These are phyloP conservation scores for Drosophila pallidifrons DNA, from an alignment of 1,140 invertebrate genomes.

Conservation along the genomic window DNA sequence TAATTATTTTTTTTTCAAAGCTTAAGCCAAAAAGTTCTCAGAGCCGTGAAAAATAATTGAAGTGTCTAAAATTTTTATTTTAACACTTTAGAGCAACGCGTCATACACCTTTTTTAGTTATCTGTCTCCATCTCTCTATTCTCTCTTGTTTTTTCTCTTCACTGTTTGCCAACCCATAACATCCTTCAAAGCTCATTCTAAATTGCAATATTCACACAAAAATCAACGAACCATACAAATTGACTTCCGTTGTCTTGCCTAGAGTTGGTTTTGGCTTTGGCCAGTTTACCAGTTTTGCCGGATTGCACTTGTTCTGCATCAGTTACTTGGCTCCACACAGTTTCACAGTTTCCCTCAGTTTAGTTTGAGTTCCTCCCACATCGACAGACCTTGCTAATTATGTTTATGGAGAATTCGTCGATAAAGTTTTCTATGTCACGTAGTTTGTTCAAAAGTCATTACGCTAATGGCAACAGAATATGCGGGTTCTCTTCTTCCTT, in stretches of 20 bases:
- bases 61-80: too few relatives aligned
- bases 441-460: conserved; percentile 51
- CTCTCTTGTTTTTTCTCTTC: neutral
- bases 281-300: conserved; percentile 7
- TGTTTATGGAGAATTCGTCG: conserved; percentile 44
- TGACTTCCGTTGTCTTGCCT: conserved; percentile 43
- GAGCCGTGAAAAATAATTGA: too few relatives aligned
- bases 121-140: neutral
- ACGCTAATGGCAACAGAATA: conserved; percentile 28
- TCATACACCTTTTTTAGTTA: neutral
- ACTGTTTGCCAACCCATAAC: conserved; percentile 28
- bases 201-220: conserved; percentile 51
- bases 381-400: conserved; percentile 43
- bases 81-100: too few relatives aligned
- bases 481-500: neutral
- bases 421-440: conserved; percentile 49
- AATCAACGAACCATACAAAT: conserved; percentile 47
- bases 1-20: too few relatives aligned
- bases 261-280: neutral
- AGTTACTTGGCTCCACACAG: conserved; percentile 2
- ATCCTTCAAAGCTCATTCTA: conserved; percentile 37
- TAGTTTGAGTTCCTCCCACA: conserved; percentile 15
- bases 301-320: conserved; percentile 48
- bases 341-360: conserved; percentile 8
- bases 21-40: too few relatives aligned